phyloP scores from a whole-genome alignment of 1,140 invertebrate genomes.

The Lamellibrachia luymesi region DNA sequence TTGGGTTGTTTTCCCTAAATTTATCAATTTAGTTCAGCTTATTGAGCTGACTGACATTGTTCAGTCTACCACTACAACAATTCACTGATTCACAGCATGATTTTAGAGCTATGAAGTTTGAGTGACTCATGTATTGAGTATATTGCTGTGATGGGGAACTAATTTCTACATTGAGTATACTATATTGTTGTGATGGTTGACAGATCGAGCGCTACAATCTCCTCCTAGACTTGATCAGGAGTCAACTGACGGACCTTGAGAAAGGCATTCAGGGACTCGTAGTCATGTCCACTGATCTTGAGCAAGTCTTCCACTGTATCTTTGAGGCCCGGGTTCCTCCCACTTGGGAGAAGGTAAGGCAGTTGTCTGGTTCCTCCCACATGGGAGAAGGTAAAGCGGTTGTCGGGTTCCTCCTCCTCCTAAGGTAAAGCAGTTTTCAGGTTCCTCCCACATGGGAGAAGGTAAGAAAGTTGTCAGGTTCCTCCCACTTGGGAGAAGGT shows the following conservation, averaged over 20 bases:
- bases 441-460: conserved; percentile 52
- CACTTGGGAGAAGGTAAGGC: conserved; percentile 71
- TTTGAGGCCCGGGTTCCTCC: conserved; percentile 75
- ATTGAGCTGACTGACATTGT: too few relatives aligned
- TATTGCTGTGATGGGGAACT: too few relatives aligned
- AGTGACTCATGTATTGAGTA: too few relatives aligned
- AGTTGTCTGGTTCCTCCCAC: not conserved
- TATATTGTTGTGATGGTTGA: conserved; percentile 24
- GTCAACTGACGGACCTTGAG: conserved; percentile 68
- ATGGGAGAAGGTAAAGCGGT: conserved; percentile 63
- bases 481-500: conserved; percentile 71
- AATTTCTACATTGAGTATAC: not conserved
- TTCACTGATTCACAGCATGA: not conserved
- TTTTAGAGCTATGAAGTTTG: too few relatives aligned
- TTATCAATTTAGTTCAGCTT: too few relatives aligned
- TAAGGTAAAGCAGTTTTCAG: too few relatives aligned
- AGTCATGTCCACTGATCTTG: conserved; percentile 79
- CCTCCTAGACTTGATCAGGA: conserved; percentile 61
- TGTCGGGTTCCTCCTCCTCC: too few relatives aligned
- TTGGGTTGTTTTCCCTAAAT: too few relatives aligned
- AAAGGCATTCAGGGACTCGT: conserved; percentile 78
- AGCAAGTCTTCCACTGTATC: conserved; percentile 77
- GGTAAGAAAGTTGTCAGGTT: conserved; percentile 54
- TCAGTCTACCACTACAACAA: not conserved
- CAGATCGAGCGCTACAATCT: conserved; percentile 65